phyloP scores from a whole-genome alignment of 1,140 invertebrate genomes.

The Saccostrea glomerata region DNA sequence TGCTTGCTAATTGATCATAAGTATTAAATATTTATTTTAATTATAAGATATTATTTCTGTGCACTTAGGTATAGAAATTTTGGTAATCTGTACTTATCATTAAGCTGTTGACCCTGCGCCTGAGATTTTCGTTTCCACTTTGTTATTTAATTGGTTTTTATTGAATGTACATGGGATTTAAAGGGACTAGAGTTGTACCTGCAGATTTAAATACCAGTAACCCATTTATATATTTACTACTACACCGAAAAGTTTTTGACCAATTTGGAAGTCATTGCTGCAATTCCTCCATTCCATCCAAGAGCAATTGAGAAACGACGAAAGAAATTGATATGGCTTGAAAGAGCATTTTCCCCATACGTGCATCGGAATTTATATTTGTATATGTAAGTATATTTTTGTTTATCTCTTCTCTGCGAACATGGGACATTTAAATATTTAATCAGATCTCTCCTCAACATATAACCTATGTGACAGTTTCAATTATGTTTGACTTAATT shows the following conservation, averaged over 20 bases:
- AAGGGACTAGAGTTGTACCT: neutral
- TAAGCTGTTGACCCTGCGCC: constrained; percentile 12
- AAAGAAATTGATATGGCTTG: neutral
- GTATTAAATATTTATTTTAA: constrained; percentile 1
- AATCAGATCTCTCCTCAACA: constrained; percentile 8
- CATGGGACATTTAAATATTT: constrained; percentile 26
- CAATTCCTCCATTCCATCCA: neutral
- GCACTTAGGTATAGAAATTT: neutral
- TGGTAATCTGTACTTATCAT: constrained; percentile 21
- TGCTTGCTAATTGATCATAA: neutral
- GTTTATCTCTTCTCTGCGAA: neutral
- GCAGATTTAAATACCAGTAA: constrained; percentile 34
- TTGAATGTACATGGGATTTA: constrained; percentile 29
- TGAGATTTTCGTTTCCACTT: neutral
- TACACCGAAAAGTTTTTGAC: constrained; percentile 12
- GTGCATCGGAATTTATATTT: neutral
- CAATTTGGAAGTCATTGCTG: constrained; percentile 13
- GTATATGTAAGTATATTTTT: constrained; percentile 18
- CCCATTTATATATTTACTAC: constrained; percentile 8
- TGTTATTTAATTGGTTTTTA: constrained; percentile 24
- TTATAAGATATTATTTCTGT: neutral
- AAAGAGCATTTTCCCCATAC: neutral
- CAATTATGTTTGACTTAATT: neutral
- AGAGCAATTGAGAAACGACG: neutral
- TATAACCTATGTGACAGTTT: neutral